A percentile compares a stretch with the other conserved stretches of the same genome.
Evolutionary conservation across 1,140 invertebrate genomes (phyloP).

Genomic region (Dendroctonus ponderosae): DNA sequence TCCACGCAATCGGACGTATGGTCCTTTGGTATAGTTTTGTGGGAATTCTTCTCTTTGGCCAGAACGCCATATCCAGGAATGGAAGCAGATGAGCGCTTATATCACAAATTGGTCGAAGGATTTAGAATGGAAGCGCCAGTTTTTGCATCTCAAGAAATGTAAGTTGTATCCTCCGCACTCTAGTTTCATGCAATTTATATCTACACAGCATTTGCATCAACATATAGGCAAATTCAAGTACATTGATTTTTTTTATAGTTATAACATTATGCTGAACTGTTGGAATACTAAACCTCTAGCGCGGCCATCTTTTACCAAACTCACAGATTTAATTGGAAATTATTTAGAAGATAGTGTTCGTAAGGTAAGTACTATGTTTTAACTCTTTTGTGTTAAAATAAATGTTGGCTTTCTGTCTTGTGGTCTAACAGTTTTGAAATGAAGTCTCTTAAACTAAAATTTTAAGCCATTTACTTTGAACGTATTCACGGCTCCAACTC

Average conservation of each 20-base stretch:
- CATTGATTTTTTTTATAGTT: constrained; percentile 56
- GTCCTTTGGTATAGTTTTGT: constrained; percentile 90
- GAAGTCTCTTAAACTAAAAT: too few species aligned
- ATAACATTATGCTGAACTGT: constrained; percentile 82
- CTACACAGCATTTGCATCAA: neutral
- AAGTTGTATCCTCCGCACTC: constrained; percentile 34
- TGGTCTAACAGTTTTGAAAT: too few species aligned
- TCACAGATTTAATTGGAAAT: constrained; percentile 72
- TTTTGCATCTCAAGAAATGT: constrained; percentile 75
- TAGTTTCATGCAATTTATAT: neutral
- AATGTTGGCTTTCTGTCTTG: too few species aligned
- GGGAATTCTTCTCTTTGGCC: constrained; percentile 93
- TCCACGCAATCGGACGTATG: constrained; percentile 90
- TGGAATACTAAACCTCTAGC: constrained; percentile 77
- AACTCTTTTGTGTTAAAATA: too few species aligned
- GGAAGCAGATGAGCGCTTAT: constrained; percentile 69
- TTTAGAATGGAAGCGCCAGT: constrained; percentile 84
- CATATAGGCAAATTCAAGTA: constrained; percentile 5
- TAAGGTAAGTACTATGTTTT: constrained; percentile 60
- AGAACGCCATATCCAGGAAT: constrained; percentile 86
- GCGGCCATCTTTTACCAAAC: constrained; percentile 74
- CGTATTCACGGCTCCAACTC: too few species aligned
- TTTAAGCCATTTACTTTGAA: too few species aligned
- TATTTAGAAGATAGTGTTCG: constrained; percentile 79
- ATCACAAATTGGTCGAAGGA: constrained; percentile 75